Percentiles rank a stretch among this genome's conserved stretches.
These are phyloP conservation scores for Temnothorax ravouxi DNA, from an alignment of 2,888 invertebrate species.

Conservation along the genomic window DNA sequence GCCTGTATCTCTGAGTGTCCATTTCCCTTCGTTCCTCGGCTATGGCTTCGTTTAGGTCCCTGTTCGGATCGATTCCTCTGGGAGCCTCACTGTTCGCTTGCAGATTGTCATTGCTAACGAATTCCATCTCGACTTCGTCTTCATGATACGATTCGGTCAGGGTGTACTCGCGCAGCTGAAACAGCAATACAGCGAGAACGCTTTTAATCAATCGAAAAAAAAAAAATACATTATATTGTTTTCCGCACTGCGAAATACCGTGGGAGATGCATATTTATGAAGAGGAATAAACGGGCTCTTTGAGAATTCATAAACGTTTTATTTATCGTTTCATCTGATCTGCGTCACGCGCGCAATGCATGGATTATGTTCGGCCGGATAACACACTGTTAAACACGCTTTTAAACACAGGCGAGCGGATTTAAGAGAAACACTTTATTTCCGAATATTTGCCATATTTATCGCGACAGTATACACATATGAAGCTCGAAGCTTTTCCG, in stretches of 20 bases:
- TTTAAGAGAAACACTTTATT: slow-evolving; percentile 28
- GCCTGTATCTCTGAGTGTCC: slow-evolving; percentile 86
- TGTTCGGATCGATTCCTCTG: slow-evolving; percentile 90
- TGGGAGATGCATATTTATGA: slow-evolving; percentile 39
- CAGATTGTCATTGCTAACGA: slow-evolving; percentile 84
- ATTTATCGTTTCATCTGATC: slow-evolving; percentile 23
- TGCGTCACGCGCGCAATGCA: neutral
- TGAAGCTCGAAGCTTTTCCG: neutral
- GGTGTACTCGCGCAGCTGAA: slow-evolving; percentile 95
- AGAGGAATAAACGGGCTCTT: slow-evolving; percentile 45
- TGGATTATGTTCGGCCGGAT: slow-evolving; percentile 25
- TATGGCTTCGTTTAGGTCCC: slow-evolving; percentile 92
- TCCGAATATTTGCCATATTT: slow-evolving; percentile 24
- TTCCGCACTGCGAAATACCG: neutral
- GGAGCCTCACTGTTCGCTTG: slow-evolving; percentile 80
- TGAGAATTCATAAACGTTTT: slow-evolving; percentile 44
- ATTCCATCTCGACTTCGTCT: slow-evolving; percentile 89
- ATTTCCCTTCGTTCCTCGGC: slow-evolving; percentile 92
- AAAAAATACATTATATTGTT: neutral
- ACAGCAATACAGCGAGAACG: slow-evolving; percentile 59
- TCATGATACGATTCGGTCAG: slow-evolving; percentile 95
- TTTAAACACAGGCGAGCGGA: slow-evolving; percentile 25
- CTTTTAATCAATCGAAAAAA: slow-evolving; percentile 31
- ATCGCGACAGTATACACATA: neutral
- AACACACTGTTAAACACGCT: slow-evolving; percentile 10